Evolutionary conservation across 1,140 invertebrate genomes (phyloP), one percentile per base, ranked within the genome.

Genomic region (Nymphalis io): DNA sequence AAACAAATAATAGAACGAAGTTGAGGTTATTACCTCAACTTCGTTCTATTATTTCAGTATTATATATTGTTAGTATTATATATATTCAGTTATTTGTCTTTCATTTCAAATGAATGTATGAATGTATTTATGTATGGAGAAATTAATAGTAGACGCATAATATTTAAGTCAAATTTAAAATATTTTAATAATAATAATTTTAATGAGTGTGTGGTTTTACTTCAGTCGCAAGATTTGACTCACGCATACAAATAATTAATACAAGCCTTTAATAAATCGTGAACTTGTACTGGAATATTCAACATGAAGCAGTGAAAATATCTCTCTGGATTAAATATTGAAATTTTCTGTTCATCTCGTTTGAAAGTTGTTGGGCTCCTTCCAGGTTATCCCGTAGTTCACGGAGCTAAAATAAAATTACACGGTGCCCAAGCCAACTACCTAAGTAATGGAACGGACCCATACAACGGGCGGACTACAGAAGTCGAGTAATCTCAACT

Each of bases 381-480:
- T 75, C 60, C 55, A 74, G 72, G 68, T 85, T 75, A 81, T 83
- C 76, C 66, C 73, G 53, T 62, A 70, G 59, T 79, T 70, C 69
- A 42, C 64, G 67, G 66, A 70, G 68, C 71, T 76, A 71, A 78
- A 78, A 82, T 83, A 83, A 83, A 85, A 83, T 73, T 79, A 78
- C 73, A 79, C 62, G 72, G 67, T 72, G 72, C 72, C 71, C 72
- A 63, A 73, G 72, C 75, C 60, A 74, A 84, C 79, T 84, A 68
- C 11, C 73, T 77, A 83, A 84, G 81, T 85, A 86, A 87, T 79
- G 80, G 79, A 83, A 83, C 78, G 80, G 83, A 81, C 77, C 73
- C 75, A 73, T 69, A 74, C 70, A 80, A 75, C 60, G 74, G 74
- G 77, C 74, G 70, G 75, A 72, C 58, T 78, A 73, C 77, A 78